These are phyloP conservation scores for Erebia palarica DNA, from an alignment of 2,888 invertebrate species.

Conservation along the genomic window DNA sequence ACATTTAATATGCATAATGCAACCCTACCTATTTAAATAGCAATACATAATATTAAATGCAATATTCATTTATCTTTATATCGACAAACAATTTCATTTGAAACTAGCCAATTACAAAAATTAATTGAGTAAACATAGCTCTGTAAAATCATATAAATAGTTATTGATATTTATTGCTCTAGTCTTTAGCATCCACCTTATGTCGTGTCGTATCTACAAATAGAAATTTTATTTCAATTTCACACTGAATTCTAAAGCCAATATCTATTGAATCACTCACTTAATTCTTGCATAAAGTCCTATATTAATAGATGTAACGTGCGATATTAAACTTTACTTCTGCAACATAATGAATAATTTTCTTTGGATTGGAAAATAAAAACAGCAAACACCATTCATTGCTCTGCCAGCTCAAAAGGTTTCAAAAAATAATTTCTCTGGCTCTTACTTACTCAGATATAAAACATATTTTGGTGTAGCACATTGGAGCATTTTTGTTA, in stretches of 20 bases:
- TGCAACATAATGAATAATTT: slow-evolving; percentile 41
- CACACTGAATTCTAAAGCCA: slow-evolving; percentile 76
- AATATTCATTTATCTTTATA: slow-evolving; percentile 15
- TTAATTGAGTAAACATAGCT: slow-evolving; percentile 57
- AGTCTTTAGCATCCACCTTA: slow-evolving; percentile 52
- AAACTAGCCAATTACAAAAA: slow-evolving; percentile 47
- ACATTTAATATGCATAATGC: slow-evolving; percentile 7
- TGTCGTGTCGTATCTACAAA: slow-evolving; percentile 49
- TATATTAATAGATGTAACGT: slow-evolving; percentile 36
- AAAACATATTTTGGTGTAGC: slow-evolving; percentile 70
- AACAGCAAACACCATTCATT: slow-evolving; percentile 66
- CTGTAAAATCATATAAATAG: slow-evolving; percentile 66
- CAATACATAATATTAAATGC: slow-evolving; percentile 15
- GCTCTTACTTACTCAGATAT: slow-evolving; percentile 58
- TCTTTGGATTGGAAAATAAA: slow-evolving; percentile 40
- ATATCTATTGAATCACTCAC: slow-evolving; percentile 65
- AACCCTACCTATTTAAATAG: slow-evolving; percentile 31
- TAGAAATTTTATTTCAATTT: slow-evolving; percentile 75
- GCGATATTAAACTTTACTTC: slow-evolving; percentile 44
- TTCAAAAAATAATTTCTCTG: slow-evolving; percentile 63
- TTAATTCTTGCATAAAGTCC: slow-evolving; percentile 43
- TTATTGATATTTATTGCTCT: slow-evolving; percentile 49
- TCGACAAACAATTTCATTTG: slow-evolving; percentile 49
- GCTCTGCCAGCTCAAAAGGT: slow-evolving; percentile 60
- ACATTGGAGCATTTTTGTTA: slow-evolving; percentile 63